A percentile compares a stretch with the other conserved stretches of the same genome.
phyloP scores from a whole-genome alignment of 2,888 invertebrate species.

The Drosophila siamana region DNA sequence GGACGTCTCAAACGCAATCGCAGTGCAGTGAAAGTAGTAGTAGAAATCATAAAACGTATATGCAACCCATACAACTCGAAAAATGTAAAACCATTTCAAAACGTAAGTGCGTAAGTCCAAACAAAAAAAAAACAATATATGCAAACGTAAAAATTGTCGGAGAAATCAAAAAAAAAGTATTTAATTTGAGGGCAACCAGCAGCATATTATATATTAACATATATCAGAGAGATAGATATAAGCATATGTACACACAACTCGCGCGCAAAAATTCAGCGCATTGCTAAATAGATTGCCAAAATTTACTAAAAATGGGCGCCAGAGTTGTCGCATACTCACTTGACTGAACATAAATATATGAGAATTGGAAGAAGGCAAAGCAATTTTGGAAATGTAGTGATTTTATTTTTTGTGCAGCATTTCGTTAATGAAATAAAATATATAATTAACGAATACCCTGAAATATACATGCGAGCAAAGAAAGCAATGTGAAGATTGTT shows the following conservation, averaged over 20 bases:
- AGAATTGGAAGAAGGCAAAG: too few relatives aligned
- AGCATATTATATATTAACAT: slow-evolving; percentile 44
- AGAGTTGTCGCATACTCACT: slow-evolving; percentile 76
- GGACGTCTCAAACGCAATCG: slow-evolving; percentile 62
- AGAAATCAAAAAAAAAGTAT: not conserved
- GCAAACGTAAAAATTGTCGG: not conserved
- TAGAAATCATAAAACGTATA: slow-evolving; percentile 41
- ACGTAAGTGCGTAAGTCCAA: slow-evolving; percentile 46
- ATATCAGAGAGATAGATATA: slow-evolving; percentile 1
- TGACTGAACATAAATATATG: too few relatives aligned
- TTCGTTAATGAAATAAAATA: not conserved
- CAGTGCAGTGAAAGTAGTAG: slow-evolving; percentile 68
- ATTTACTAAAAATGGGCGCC: slow-evolving; percentile 74
- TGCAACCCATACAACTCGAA: slow-evolving; percentile 43
- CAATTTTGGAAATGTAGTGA: too few relatives aligned
- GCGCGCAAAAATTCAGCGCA: slow-evolving; percentile 68
- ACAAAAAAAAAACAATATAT: not conserved
- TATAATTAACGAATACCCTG: too few relatives aligned
- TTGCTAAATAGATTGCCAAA: slow-evolving; percentile 57
- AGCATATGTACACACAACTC: slow-evolving; percentile 53
- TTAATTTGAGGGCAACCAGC: slow-evolving; percentile 3
- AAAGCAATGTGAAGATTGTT: too few relatives aligned
- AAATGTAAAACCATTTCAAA: slow-evolving; percentile 44
- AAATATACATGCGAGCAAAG: too few relatives aligned
- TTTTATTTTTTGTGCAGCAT: too few relatives aligned